These are phyloP conservation scores for Simalia tracyae DNA, from an alignment of 2,797 vertebrate species.

Conservation along the genomic window DNA sequence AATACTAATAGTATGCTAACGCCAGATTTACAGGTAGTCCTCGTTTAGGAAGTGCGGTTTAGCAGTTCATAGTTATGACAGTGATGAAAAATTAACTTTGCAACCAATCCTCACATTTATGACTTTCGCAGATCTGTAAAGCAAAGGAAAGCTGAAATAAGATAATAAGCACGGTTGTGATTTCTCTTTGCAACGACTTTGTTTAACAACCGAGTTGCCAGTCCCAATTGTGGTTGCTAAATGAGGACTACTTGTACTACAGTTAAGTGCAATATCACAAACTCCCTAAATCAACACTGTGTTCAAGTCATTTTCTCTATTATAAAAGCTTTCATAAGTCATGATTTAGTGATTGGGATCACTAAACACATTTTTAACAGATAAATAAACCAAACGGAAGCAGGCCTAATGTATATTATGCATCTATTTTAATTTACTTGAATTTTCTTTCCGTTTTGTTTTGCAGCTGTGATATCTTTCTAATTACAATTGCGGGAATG, in stretches of 20 bases:
- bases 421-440: conserved; percentile 30
- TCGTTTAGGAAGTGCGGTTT: neutral
- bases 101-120: neutral
- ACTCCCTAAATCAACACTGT: neutral
- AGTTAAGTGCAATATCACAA: neutral
- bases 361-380: conserved; percentile 16
- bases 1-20: neutral
- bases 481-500: conserved; percentile 91
- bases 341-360: neutral
- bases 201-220: neutral
- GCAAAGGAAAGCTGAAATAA: neutral
- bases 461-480: conserved; percentile 89
- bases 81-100: neutral
- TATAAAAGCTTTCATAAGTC: neutral
- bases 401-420: neutral
- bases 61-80: neutral
- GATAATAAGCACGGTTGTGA: neutral
- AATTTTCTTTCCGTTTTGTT: conserved; percentile 56
- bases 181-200: neutral
- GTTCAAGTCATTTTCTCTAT: neutral
- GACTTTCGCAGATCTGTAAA: neutral
- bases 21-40: neutral
- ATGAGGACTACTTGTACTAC: neutral
- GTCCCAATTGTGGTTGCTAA: neutral
- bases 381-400: conserved; percentile 4